Conservation (phyloP, 35 echinoderm and acorn worm species). For the Patiria miniata region DNA sequence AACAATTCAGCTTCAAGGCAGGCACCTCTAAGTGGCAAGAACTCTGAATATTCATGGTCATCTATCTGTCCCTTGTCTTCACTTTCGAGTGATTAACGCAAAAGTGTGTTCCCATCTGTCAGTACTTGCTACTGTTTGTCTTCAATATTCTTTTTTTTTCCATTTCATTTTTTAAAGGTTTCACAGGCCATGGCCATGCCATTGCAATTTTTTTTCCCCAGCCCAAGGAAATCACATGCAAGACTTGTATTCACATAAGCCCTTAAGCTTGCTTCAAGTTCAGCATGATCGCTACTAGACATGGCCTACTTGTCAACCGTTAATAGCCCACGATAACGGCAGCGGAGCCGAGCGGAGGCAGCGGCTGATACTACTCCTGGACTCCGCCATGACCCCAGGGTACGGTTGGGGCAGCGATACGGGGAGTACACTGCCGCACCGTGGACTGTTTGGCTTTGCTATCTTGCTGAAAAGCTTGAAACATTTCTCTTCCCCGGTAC, state of each 20-base stretch:
- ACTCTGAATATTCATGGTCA: neutral
- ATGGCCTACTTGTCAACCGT: slow-evolving; percentile 2
- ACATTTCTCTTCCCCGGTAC: too few species aligned
- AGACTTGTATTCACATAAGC: slow-evolving; percentile 8
- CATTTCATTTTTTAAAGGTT: neutral
- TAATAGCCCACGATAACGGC: neutral
- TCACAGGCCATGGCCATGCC: neutral
- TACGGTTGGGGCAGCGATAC: slow-evolving; percentile 6
- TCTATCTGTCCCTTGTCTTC: neutral
- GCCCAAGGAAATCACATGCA: slow-evolving; percentile 27
- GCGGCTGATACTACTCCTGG: neutral
- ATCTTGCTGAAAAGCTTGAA: too few species aligned
- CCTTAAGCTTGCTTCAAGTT: slow-evolving; percentile 28
- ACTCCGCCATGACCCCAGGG: slow-evolving; percentile 11
- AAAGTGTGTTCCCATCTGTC: slow-evolving; percentile 5
- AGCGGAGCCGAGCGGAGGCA: neutral
- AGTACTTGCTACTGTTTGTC: slow-evolving; percentile 6
- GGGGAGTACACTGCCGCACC: neutral
- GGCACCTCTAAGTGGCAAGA: too few species aligned
- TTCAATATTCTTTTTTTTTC: neutral
- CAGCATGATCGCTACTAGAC: slow-evolving; percentile 24
- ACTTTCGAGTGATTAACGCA: slow-evolving; percentile 6
- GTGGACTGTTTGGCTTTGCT: too few species aligned
- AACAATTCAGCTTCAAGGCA: too few species aligned
- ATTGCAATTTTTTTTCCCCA: neutral